Base-by-base conservation (phyloP, 2,888 invertebrate species). In the Disparrhopalites patrizii region DNA sequence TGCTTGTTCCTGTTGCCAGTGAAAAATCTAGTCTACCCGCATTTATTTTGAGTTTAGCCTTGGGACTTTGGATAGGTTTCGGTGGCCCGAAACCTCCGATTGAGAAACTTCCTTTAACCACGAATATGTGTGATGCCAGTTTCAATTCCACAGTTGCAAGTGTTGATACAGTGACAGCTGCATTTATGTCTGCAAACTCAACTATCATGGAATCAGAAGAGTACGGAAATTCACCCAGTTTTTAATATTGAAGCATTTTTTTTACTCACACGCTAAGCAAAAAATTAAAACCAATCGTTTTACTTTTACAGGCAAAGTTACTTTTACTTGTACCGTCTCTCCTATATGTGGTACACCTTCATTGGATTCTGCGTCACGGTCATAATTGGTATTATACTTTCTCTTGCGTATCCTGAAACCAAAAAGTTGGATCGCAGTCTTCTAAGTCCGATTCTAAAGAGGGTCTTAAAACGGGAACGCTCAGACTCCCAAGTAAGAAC, bases 51-150 rank as follows among this genome's bases (percentile, higher is more conserved):
- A 69, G 70, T 36, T 50, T 73, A 67, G 79, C 82, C 0, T 77
- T 90, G 61, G 86, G 88, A 1, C 81, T 93, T 51, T 91, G 91
- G 90, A 87, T 93, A 72, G 92, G 90, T 58, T 90, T 94, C 78
- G 92, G 92, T 0, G 85, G 86, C 3, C 87, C 91, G 0, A 87
- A 87, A 73, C 89, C 90, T 0, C 78, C 82, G 0, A 77, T 84
- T 0, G 78, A 79, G 4, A 33, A 72, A 66, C 56, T 74, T 70
- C 15, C 72, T 71, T 51, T 68, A 56, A 69, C 64, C 28, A 65
- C 51, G 10, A 40, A 62, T 33, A 20, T 43, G 2, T 65, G 50
- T 25, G 38, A 27, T 7, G 15, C 30, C 15, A 43, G n/a, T 5
- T 43, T 15, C 20, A 27, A 43, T 27, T 25, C 25, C 3, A 58